These are phyloP conservation scores for Pomacea maculata DNA, from an alignment of 1,140 invertebrate species.

Conservation along the genomic window DNA sequence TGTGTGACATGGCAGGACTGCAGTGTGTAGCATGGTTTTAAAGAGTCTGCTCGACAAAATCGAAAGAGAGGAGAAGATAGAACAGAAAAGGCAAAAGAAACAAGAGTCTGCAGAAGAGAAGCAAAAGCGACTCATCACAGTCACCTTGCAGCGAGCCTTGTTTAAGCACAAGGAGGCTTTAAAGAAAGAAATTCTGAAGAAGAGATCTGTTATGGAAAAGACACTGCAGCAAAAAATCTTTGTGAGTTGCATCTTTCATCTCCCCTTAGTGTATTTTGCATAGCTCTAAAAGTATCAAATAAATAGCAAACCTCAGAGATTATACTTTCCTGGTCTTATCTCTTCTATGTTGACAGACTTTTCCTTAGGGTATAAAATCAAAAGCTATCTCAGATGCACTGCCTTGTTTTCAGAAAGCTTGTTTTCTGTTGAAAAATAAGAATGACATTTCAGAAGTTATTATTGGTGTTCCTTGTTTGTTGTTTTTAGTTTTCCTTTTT, in stretches of 20 bases:
- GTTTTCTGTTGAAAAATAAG: no score
- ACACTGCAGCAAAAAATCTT: conserved; percentile 90
- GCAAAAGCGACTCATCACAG: conserved; percentile 55
- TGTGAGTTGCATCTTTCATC: conserved; percentile 62
- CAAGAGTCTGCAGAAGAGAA: conserved; percentile 63
- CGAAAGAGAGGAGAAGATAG: conserved; percentile 62
- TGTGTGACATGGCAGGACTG: conserved; percentile 37
- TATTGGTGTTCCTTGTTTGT: no score
- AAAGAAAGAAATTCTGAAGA: conserved; percentile 93
- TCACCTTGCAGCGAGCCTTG: conserved; percentile 66
- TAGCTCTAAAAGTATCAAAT: no score
- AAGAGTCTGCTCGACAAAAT: conserved; percentile 65
- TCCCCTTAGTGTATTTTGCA: neutral
- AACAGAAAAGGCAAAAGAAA: conserved; percentile 58
- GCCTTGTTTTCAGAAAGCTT: no score
- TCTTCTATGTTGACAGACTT: neutral
- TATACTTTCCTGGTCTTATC: no score
- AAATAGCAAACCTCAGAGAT: no score
- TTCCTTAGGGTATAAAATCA: neutral
- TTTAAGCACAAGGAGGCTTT: conserved; percentile 89
- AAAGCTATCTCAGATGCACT: no score
- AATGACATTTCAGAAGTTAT: no score
- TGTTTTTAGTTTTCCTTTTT: no score
- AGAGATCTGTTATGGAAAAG: conserved; percentile 87
- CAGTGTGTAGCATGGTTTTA: conserved; percentile 60